phyloP scores from a whole-genome alignment of 2,113 vertebrate species.

The Takifugu bimaculatus region DNA sequence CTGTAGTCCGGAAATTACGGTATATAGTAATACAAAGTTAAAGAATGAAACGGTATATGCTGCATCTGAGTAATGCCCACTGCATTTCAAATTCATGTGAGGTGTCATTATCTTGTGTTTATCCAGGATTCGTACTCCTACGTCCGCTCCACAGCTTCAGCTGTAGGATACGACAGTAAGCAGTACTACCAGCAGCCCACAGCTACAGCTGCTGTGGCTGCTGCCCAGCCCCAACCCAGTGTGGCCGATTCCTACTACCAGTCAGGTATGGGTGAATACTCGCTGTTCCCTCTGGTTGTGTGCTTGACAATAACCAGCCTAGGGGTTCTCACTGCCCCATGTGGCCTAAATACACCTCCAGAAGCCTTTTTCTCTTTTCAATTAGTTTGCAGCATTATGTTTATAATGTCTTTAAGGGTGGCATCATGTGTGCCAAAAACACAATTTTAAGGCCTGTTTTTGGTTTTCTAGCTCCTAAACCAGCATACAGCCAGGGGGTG shows the following conservation, averaged over 20 bases:
- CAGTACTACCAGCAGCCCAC: constrained; percentile 96
- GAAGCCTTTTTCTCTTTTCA: neutral
- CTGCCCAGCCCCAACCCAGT: constrained; percentile 87
- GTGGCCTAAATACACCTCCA: neutral
- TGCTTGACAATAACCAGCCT: too few species aligned
- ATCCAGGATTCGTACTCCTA: constrained; percentile 94
- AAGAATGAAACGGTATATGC: too few species aligned
- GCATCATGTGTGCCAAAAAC: too few species aligned
- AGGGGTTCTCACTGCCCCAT: too few species aligned
- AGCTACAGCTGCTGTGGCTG: constrained; percentile 87
- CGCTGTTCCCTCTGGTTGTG: too few species aligned
- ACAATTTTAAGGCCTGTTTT: neutral
- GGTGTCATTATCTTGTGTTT: neutral
- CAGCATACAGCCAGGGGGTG: constrained; percentile 91
- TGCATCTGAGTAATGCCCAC: too few species aligned
- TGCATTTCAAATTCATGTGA: neutral
- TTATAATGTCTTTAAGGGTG: too few species aligned
- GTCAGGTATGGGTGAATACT: constrained; percentile 75
- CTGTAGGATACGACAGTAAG: constrained; percentile 93
- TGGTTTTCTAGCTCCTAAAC: constrained; percentile 82
- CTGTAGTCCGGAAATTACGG: too few species aligned
- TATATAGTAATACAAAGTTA: too few species aligned
- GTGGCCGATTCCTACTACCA: constrained; percentile 98
- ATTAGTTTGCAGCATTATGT: neutral
- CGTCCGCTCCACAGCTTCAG: constrained; percentile 89